Evolutionary conservation across 2,113 vertebrate species (phyloP), one percentile per base, ranked within the genome.

Genomic region (Dasypus novemcinctus): DNA sequence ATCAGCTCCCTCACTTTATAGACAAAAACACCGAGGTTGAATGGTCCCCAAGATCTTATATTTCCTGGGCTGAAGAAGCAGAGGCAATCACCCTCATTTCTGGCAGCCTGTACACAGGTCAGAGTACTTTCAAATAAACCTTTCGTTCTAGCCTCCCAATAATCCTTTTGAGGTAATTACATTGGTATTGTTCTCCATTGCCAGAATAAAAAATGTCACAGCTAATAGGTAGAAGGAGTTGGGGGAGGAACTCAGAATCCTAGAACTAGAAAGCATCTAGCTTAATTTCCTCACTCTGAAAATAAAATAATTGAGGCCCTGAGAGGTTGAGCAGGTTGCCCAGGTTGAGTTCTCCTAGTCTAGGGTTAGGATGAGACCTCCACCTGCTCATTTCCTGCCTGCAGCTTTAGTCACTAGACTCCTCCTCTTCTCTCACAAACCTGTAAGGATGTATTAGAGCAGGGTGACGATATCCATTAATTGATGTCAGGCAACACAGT

Each of bases 91-190:
- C 36, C 4, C 9, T 80, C 18, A 66, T 71, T 94, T 91, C 80
- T 64, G 38, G 59, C 23, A 91, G 93, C 93, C 41, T 13, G 71
- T 72, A 54, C 86, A 33, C 68, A 80, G 66, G 71, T 89, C 33
- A 80, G 54, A 87, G 36, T 95, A 38, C 23, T 57, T 63, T 87
- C 52, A 76, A 92, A 80, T 71, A 36, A 86, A 82, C 33, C 54
- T 91, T 12, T 64, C 11, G 52, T 75, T 94, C 94, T 91, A 88
- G 31, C 36, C 57, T 90, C 90, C 90, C 36, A 66, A 49, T 95
- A 87, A 59, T 91, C 25, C 54, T 71, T 71, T 68, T 88, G 69
- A 91, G n/a, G 38, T 88, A 25, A 25, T 82, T 79, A 82, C 21
- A 23, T 21, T 69, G 71, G 15, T 80, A 74, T 94, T 69, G 75